These are phyloP conservation scores for Enoplosus armatus DNA, from an alignment of 2,797 vertebrate species.

Conservation along the genomic window DNA sequence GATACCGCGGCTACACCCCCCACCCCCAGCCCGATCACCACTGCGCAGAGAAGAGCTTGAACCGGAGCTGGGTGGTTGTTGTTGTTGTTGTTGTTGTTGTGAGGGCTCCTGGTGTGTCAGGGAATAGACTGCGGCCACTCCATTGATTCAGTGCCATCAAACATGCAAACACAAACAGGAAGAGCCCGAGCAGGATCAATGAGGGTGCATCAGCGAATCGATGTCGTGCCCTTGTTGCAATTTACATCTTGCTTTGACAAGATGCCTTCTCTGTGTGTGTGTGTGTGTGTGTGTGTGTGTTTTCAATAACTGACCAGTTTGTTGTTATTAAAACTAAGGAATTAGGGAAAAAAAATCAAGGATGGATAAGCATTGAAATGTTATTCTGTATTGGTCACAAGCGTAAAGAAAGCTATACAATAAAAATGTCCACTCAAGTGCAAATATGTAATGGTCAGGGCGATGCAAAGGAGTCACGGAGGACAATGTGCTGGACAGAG, in stretches of 20 bases:
- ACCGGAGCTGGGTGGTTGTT: not conserved
- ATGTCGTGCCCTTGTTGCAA: conserved; percentile 36
- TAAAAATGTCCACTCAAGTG: not conserved
- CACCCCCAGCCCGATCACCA: too few species aligned
- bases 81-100: conserved; percentile 2
- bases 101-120: not conserved
- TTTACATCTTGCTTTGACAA: conserved; percentile 25
- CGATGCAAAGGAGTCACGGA: not conserved
- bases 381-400: not conserved
- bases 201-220: conserved; percentile 21
- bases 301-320: not conserved
- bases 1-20: too few species aligned
- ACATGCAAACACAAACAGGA: conserved; percentile 1
- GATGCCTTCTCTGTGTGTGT: not conserved
- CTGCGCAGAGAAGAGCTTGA: not conserved
- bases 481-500: not conserved
- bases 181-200: conserved; percentile 26
- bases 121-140: not conserved
- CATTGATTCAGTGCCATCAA: conserved; percentile 29
- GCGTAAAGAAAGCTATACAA: not conserved
- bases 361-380: not conserved
- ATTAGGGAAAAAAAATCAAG: not conserved
- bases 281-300: conserved; percentile 10
- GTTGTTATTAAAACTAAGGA: not conserved
- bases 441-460: not conserved